A percentile compares a stretch with the other conserved stretches of the same genome.
These are phyloP conservation scores for Lasioglossum albipes DNA, from an alignment of 1,140 invertebrate species.

Conservation along the genomic window DNA sequence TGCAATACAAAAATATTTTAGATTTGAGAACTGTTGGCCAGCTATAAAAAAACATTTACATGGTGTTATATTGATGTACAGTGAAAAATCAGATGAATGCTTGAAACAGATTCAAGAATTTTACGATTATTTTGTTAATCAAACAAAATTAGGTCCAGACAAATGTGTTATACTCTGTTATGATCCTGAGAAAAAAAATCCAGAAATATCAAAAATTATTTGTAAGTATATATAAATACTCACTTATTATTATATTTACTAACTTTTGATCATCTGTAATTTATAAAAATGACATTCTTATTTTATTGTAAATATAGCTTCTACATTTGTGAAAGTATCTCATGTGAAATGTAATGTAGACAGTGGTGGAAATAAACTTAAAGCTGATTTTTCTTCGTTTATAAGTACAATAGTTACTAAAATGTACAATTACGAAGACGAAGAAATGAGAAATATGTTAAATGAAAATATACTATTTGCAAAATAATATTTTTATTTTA, in stretches of 20 bases:
- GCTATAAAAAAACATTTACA: conserved; percentile 85
- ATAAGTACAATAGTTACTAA: conserved; percentile 82
- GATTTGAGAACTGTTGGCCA: conserved; percentile 90
- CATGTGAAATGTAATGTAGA: conserved; percentile 85
- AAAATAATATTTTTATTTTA: conserved; percentile 40
- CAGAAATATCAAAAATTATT: conserved; percentile 63
- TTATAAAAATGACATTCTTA: background rate
- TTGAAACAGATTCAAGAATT: conserved; percentile 85
- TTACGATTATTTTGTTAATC: conserved; percentile 87
- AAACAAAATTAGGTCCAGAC: conserved; percentile 81
- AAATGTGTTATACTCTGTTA: conserved; percentile 83
- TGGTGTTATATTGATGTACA: conserved; percentile 89
- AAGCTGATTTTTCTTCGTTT: conserved; percentile 85
- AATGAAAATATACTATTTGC: conserved; percentile 59
- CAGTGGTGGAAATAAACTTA: conserved; percentile 83
- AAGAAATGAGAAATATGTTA: conserved; percentile 80
- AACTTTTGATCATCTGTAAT: conserved; percentile 6
- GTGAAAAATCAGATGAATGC: conserved; percentile 81
- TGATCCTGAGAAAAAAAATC: conserved; percentile 76
- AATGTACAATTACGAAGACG: conserved; percentile 79
- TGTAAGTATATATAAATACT: conserved; percentile 64
- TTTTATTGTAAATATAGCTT: conserved; percentile 78
- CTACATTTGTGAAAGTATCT: conserved; percentile 84
- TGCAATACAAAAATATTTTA: conserved; percentile 71
- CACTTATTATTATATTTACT: conserved; percentile 10